Conservation (phyloP, 2,797 vertebrate species). For the Amazona finschi region DNA sequence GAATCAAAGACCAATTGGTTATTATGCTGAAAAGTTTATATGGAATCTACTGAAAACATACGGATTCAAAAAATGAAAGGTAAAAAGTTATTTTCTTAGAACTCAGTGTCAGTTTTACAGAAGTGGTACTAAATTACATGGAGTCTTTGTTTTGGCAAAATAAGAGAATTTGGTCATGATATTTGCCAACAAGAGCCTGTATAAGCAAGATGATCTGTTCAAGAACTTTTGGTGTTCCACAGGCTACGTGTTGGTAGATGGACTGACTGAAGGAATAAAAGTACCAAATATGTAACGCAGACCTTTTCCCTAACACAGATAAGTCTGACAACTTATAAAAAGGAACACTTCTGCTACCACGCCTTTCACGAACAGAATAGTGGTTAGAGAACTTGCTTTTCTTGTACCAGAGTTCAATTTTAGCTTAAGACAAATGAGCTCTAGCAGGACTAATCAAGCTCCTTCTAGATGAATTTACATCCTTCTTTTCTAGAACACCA, state of each 20-base stretch:
- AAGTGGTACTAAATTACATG: neutral
- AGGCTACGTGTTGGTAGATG: neutral
- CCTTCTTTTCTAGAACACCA: conserved; percentile 36
- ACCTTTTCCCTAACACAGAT: neutral
- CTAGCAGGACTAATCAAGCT: conserved; percentile 22
- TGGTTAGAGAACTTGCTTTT: conserved; percentile 42
- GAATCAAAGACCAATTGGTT: neutral
- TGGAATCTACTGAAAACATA: neutral
- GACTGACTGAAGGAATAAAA: neutral
- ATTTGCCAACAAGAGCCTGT: neutral
- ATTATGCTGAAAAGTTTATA: neutral
- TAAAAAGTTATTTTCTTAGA: neutral
- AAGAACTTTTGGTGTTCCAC: neutral
- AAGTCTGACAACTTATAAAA: neutral
- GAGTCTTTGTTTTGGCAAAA: neutral
- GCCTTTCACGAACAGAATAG: neutral
- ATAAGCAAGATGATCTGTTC: neutral
- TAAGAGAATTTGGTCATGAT: neutral
- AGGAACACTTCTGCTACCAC: neutral
- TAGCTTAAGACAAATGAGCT: conserved; percentile 27
- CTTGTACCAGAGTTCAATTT: conserved; percentile 41
- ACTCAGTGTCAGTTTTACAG: neutral
- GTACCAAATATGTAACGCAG: neutral
- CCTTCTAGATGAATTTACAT: conserved; percentile 36
- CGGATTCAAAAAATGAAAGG: neutral